These are phyloP conservation scores for Diadumene lineata DNA, from an alignment of 92 coral and sea anemone genomes.

Conservation along the genomic window DNA sequence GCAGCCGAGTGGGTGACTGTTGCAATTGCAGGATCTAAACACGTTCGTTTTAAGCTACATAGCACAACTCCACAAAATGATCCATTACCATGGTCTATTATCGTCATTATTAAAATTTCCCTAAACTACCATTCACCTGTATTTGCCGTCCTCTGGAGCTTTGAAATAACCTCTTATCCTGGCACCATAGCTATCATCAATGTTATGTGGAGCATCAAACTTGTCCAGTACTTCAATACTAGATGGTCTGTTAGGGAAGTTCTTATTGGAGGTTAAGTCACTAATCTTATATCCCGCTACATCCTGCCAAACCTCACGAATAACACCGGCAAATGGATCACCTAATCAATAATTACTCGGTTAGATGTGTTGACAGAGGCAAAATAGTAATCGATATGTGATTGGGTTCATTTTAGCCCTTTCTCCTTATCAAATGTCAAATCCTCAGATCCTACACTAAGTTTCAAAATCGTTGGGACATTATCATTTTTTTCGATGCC, in stretches of 20 bases:
- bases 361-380: neutral
- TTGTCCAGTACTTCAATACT: conserved; percentile 97
- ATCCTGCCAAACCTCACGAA: conserved; percentile 97
- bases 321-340: conserved; percentile 92
- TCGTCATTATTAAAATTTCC: no score
- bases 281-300: conserved; percentile 87
- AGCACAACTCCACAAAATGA: no score
- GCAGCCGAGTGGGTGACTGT: no score
- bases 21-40: no score
- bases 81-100: no score
- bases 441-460: no score
- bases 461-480: no score
- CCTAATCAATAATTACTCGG: conserved; percentile 42
- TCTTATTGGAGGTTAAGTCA: conserved; percentile 93
- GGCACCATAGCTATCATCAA: conserved; percentile 93
- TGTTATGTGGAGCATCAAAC: conserved; percentile 97
- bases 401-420: no score
- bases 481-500: no score
- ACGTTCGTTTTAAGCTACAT: no score
- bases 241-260: conserved; percentile 98
- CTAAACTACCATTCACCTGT: conserved; percentile 55
- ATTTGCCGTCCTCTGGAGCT: conserved; percentile 91
- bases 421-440: no score
- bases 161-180: conserved; percentile 90
- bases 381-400: no score